Evolutionary conservation across 1,140 invertebrate species (phyloP).

Genomic region (Dinoponera quadriceps): DNA sequence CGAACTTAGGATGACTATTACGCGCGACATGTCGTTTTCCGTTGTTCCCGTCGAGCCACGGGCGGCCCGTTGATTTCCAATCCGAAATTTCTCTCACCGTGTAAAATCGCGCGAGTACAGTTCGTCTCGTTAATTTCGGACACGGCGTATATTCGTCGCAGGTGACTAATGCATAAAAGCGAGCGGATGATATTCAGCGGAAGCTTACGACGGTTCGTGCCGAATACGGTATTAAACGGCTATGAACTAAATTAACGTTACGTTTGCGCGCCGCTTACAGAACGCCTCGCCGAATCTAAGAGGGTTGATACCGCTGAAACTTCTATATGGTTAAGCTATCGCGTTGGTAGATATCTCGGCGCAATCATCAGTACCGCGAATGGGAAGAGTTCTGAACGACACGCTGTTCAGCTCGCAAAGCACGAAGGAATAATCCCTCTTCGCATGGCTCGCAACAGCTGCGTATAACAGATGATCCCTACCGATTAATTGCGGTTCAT

Average conservation of each 20-base stretch:
- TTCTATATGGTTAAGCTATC: neutral
- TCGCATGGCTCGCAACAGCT: neutral
- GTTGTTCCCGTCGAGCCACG: neutral
- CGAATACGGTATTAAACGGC: conserved; percentile 24
- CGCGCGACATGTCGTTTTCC: neutral
- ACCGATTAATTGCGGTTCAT: conserved; percentile 1
- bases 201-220: conserved; percentile 15
- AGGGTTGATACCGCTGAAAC: conserved; percentile 9
- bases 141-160: neutral
- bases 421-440: conserved; percentile 2
- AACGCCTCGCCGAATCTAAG: conserved; percentile 17
- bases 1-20: neutral
- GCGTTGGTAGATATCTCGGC: neutral
- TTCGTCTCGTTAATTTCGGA: too few species aligned
- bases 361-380: neutral
- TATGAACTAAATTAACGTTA: conserved; percentile 32
- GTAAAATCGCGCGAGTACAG: too few species aligned
- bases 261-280: conserved; percentile 13
- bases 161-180: conserved; percentile 12
- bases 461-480: conserved; percentile 1
- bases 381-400: neutral
- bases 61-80: too few species aligned
- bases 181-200: conserved; percentile 25
- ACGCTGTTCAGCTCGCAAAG: neutral
- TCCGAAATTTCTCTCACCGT: too few species aligned